Evolutionary conservation across 1,140 invertebrate species (phyloP).

Genomic region (Pseudomyrmex cubaensis): DNA sequence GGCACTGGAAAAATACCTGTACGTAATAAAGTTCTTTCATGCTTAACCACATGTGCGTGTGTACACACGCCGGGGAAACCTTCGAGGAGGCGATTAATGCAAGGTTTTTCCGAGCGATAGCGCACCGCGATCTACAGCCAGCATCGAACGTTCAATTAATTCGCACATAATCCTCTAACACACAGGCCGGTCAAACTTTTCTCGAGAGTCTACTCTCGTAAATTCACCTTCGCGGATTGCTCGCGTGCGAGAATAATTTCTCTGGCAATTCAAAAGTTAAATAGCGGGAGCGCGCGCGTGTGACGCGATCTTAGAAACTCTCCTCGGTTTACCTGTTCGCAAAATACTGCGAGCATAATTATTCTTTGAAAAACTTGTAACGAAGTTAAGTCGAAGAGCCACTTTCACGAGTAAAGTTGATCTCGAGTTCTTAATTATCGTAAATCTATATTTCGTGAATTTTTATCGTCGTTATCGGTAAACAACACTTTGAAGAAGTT

Average conservation of each 20-base stretch:
- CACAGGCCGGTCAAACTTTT: constrained; percentile 50
- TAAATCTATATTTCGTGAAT: background rate
- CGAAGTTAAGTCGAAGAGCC: too few relatives aligned
- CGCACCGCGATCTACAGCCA: too few relatives aligned
- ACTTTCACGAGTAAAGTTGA: too few relatives aligned
- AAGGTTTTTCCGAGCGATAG: too few relatives aligned
- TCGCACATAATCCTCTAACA: constrained; percentile 36
- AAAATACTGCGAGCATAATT: constrained; percentile 16
- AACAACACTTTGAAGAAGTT: too few relatives aligned
- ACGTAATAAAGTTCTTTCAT: too few relatives aligned
- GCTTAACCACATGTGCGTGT: too few relatives aligned
- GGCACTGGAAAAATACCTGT: too few relatives aligned
- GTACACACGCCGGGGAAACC: too few relatives aligned
- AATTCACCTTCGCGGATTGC: constrained; percentile 15
- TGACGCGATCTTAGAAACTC: constrained; percentile 10
- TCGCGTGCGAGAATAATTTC: constrained; percentile 19
- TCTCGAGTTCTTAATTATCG: background rate
- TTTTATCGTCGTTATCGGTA: too few relatives aligned
- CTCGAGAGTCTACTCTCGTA: constrained; percentile 13
- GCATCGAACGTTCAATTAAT: background rate
- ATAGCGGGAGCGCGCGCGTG: background rate
- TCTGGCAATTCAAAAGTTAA: constrained; percentile 33
- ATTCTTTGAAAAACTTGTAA: background rate
- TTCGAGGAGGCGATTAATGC: too few relatives aligned
- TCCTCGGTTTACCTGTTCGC: background rate